Conservation (phyloP, 2,888 invertebrate species). For the Oxycera nigricornis region DNA sequence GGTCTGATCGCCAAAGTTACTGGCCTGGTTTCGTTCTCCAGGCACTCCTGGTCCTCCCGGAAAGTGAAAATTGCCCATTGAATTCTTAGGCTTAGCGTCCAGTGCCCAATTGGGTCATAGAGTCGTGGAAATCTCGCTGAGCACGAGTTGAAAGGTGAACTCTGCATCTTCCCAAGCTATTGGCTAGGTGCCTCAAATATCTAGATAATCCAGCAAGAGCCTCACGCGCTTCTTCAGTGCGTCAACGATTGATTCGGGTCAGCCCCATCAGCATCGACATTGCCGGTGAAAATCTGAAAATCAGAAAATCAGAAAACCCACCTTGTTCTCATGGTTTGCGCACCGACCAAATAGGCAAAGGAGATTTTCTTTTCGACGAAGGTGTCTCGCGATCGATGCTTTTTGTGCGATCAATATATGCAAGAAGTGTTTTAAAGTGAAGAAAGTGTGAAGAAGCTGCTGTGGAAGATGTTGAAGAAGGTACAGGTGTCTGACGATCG, state of each 20-base stretch:
- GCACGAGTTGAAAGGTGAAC: conserved; percentile 13
- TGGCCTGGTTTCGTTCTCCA: not conserved
- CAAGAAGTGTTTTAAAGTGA: conserved; percentile 6
- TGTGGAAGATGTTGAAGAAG: not conserved
- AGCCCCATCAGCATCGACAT: not conserved
- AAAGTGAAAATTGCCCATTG: not conserved
- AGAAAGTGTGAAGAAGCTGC: conserved; percentile 2
- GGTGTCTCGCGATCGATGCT: not conserved
- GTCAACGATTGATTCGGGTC: conserved; percentile 17
- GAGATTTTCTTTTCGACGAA: not conserved
- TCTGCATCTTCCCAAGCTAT: not conserved
- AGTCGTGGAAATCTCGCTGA: not conserved
- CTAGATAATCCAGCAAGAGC: not conserved
- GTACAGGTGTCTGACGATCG: not conserved
- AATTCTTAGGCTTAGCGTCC: not conserved
- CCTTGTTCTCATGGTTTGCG: not conserved
- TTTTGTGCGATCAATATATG: not conserved
- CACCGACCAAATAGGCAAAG: not conserved
- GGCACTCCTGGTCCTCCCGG: not conserved
- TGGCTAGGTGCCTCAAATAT: not conserved
- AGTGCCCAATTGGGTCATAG: not conserved
- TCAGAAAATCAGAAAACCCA: not conserved
- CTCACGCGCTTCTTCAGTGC: not conserved
- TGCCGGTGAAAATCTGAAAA: conserved; percentile 6
- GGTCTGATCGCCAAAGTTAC: not conserved